phyloP scores from a whole-genome alignment of 2,797 vertebrate species.

The Sebastes nivosus region DNA sequence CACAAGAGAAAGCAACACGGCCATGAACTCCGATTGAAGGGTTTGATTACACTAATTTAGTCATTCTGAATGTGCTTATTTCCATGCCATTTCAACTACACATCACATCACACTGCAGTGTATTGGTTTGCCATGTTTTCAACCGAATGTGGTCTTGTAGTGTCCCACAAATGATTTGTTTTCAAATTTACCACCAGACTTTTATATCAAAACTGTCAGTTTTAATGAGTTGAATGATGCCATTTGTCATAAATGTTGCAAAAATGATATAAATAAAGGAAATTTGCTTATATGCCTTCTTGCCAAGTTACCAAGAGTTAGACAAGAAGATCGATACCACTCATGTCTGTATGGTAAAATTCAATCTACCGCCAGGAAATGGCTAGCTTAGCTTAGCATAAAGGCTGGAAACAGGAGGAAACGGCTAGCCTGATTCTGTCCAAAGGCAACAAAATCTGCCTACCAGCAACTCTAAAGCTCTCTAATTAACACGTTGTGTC shows the following conservation, averaged over 20 bases:
- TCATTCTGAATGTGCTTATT: constrained; percentile 47
- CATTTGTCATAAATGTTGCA: neutral
- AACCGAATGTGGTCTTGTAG: constrained; percentile 1
- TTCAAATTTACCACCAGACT: neutral
- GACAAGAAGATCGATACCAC: neutral
- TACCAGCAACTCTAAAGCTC: neutral
- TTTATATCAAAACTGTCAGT: neutral
- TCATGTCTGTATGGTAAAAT: too few species aligned
- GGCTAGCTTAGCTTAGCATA: neutral
- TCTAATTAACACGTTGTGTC: neutral
- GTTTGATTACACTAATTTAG: constrained; percentile 50
- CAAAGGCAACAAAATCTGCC: neutral
- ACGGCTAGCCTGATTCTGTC: neutral
- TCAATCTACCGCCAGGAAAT: neutral
- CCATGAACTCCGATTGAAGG: constrained; percentile 36
- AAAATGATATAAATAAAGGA: neutral
- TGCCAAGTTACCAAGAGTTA: neutral
- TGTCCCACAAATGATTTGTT: neutral
- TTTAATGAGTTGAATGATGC: neutral
- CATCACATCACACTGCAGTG: constrained; percentile 13
- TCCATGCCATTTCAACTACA: constrained; percentile 39
- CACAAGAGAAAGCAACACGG: constrained; percentile 28
- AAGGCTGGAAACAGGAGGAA: neutral
- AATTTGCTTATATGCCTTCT: neutral
- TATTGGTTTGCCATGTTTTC: constrained; percentile 27